Percentiles rank a stretch among this genome's conserved stretches.
Conservation (phyloP, 2,113 vertebrate genomes). For the Pogona vitticeps region DNA sequence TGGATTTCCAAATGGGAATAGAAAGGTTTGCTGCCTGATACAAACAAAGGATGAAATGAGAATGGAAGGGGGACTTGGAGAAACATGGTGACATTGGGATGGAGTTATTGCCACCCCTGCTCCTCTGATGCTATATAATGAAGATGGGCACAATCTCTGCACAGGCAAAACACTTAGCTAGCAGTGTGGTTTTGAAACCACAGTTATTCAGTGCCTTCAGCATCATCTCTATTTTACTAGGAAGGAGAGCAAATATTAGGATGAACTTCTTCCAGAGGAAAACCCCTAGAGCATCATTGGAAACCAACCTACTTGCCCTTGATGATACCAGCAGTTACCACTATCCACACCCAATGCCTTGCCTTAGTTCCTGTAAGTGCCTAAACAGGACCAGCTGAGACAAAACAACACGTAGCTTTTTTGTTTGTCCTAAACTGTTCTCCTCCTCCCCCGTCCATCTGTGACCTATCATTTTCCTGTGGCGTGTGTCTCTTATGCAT, state of each 20-base stretch:
- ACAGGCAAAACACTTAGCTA: neutral
- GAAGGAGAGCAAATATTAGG: neutral
- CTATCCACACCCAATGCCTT: neutral
- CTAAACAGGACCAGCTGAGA: neutral
- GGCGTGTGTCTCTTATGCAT: neutral
- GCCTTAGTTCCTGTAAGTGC: neutral
- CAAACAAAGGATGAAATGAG: neutral
- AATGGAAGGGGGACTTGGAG: neutral
- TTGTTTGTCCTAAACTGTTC: conserved; percentile 17
- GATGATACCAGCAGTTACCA: neutral
- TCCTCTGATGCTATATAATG: neutral
- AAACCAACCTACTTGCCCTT: neutral
- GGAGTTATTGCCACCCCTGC: neutral
- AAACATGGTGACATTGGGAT: neutral
- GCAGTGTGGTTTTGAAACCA: too few relatives aligned
- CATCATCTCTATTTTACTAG: neutral
- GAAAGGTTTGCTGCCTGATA: neutral
- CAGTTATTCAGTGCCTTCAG: too few relatives aligned
- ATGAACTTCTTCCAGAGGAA: neutral
- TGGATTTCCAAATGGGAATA: neutral
- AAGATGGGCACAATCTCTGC: neutral
- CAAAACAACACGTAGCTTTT: neutral
- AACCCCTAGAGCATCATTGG: neutral
- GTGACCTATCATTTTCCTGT: neutral
- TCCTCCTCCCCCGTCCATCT: neutral